These are phyloP conservation scores for Conus ventricosus DNA, from an alignment of 1,140 invertebrate genomes.

Conservation along the genomic window DNA sequence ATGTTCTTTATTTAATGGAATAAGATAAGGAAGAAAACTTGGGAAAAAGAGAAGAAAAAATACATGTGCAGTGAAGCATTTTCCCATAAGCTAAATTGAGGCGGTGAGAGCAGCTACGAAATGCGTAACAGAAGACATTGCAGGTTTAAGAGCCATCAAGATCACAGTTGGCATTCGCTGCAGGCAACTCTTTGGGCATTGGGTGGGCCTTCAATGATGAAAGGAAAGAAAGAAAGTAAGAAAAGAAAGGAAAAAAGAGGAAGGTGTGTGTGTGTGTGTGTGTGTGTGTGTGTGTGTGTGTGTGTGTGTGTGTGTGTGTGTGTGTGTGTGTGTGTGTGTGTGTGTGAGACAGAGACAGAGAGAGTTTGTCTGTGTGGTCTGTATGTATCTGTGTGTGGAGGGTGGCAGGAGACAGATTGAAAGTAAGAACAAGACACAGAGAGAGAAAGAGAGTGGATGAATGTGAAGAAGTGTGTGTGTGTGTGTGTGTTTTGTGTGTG, in stretches of 20 bases:
- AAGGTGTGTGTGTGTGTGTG: no score
- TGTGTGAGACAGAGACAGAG: neutral
- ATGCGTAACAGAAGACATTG: neutral
- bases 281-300: neutral
- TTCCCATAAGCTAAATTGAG: neutral
- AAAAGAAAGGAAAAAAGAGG: no score
- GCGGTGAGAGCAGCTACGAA: neutral
- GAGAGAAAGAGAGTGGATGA: no score
- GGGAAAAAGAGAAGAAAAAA: neutral
- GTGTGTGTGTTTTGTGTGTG: no score
- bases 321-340: neutral
- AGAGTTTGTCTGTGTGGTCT: no score
- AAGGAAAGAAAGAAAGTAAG: no score
- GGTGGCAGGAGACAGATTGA: no score
- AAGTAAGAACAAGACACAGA: no score
- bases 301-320: slow-evolving; percentile 11
- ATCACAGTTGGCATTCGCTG: neutral
- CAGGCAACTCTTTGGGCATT: neutral
- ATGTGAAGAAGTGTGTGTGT: no score
- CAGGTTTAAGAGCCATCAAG: neutral
- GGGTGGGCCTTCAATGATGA: no score
- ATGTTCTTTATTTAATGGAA: neutral
- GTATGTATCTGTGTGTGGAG: no score
- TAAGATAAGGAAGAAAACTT: neutral
- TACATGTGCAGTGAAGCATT: neutral